These are phyloP conservation scores for Platorchestia sp. DNA, from an alignment of 1,140 invertebrate species.

Conservation along the genomic window DNA sequence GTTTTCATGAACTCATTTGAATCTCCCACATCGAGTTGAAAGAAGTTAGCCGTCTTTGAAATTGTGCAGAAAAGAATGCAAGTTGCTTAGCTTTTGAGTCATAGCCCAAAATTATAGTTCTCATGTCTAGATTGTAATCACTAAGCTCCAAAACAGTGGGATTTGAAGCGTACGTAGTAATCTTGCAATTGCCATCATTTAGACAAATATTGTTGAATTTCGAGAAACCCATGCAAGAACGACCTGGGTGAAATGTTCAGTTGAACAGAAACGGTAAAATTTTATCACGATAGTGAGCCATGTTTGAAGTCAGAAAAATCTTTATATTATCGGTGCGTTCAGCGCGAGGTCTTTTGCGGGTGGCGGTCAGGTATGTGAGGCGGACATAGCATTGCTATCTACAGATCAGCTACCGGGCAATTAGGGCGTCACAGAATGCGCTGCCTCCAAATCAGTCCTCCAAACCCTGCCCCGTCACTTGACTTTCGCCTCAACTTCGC, in stretches of 20 bases:
- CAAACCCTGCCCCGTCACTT: neutral
- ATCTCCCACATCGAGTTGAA: neutral
- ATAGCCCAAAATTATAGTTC: neutral
- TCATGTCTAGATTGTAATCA: neutral
- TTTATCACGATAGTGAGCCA: neutral
- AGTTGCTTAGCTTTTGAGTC: neutral
- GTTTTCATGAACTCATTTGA: neutral
- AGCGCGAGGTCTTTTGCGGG: neutral
- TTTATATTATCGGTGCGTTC: neutral
- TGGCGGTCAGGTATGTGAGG: neutral
- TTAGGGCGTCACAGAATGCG: constrained; percentile 33
- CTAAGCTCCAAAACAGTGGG: neutral
- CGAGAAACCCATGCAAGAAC: neutral
- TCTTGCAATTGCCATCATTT: neutral
- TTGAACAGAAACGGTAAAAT: neutral
- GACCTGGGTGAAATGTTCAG: neutral
- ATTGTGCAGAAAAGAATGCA: neutral
- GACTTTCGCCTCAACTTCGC: constrained; percentile 18
- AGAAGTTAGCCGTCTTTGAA: neutral
- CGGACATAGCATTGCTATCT: constrained; percentile 40
- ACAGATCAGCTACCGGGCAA: constrained; percentile 45
- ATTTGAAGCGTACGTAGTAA: neutral
- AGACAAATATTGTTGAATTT: neutral
- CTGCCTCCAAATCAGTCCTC: constrained; percentile 1
- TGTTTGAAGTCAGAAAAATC: neutral